Percentiles rank a stretch among this genome's conserved stretches.
Conservation (phyloP, 30 jellyfish, hydroid and myxozoan genomes). For the Calvadosia cruxmelitensis region DNA sequence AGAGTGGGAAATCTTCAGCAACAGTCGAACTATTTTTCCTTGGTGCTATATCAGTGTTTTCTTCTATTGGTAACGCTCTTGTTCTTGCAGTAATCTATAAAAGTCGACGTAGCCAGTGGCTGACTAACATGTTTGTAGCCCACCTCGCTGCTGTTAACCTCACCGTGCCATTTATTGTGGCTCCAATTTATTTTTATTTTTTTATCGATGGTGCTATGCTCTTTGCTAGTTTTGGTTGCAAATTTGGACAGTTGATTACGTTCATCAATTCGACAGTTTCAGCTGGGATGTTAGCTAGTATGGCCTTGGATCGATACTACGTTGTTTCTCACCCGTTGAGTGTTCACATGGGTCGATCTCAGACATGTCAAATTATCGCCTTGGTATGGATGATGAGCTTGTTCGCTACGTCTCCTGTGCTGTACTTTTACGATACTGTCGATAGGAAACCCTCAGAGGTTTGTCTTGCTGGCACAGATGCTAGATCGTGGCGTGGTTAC, state of each 20-base stretch:
- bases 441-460: conserved; percentile 8
- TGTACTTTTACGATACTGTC: conserved; percentile 38
- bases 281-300: conserved; percentile 61
- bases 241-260: conserved; percentile 44
- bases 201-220: conserved; percentile 22
- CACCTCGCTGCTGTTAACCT: conserved; percentile 55
- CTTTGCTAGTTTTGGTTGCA: conserved; percentile 32
- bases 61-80: conserved; percentile 47
- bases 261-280: conserved; percentile 45
- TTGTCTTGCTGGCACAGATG: conserved; percentile 17
- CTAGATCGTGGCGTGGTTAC: conserved; percentile 50
- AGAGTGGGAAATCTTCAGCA: background rate
- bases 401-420: conserved; percentile 38
- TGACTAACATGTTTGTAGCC: conserved; percentile 64
- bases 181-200: conserved; percentile 52
- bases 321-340: conserved; percentile 71
- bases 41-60: background rate
- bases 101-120: conserved; percentile 74
- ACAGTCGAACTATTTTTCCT: background rate
- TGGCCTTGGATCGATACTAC: conserved; percentile 66
- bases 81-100: conserved; percentile 54
- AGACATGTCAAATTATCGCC: conserved; percentile 47
- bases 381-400: conserved; percentile 44
- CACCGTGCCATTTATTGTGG: conserved; percentile 42
- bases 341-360: conserved; percentile 56